These are phyloP conservation scores for Bergia puertoricense DNA, from an alignment of 92 coral and sea anemone species.

Conservation along the genomic window DNA sequence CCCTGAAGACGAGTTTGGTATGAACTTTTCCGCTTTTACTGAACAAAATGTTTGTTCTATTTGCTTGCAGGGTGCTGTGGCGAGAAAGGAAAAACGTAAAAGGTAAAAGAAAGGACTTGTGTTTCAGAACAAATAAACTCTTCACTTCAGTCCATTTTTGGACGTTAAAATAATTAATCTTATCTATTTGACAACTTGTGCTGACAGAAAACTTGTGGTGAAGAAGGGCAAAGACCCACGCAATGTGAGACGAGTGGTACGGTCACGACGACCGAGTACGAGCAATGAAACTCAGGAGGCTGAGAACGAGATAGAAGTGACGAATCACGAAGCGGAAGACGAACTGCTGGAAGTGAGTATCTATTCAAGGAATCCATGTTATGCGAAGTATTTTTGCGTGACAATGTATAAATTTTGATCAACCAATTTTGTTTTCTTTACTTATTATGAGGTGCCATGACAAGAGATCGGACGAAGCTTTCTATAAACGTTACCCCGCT, in stretches of 20 bases:
- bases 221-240: slow-evolving; percentile 44
- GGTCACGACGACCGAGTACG: slow-evolving; percentile 22
- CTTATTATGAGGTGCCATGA: too few species aligned
- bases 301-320: slow-evolving; percentile 10
- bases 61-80: not conserved
- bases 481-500: too few species aligned
- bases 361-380: not conserved
- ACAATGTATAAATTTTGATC: too few species aligned
- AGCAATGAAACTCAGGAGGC: slow-evolving; percentile 14
- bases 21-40: too few species aligned
- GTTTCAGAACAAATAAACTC: not conserved
- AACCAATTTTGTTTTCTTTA: too few species aligned
- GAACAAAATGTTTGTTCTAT: not conserved
- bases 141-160: not conserved
- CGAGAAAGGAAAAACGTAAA: not conserved
- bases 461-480: too few species aligned
- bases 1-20: too few species aligned
- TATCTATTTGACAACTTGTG: not conserved
- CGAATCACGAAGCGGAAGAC: not conserved
- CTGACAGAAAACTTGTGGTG: slow-evolving; percentile 34
- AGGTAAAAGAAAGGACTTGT: not conserved
- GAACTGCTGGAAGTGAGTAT: not conserved
- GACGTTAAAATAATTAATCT: not conserved
- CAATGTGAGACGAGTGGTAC: slow-evolving; percentile 44
- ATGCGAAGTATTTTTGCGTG: not conserved